Evolutionary conservation across 2,888 invertebrate genomes (phyloP).

Genomic region (Petrolisthes cinctipes): DNA sequence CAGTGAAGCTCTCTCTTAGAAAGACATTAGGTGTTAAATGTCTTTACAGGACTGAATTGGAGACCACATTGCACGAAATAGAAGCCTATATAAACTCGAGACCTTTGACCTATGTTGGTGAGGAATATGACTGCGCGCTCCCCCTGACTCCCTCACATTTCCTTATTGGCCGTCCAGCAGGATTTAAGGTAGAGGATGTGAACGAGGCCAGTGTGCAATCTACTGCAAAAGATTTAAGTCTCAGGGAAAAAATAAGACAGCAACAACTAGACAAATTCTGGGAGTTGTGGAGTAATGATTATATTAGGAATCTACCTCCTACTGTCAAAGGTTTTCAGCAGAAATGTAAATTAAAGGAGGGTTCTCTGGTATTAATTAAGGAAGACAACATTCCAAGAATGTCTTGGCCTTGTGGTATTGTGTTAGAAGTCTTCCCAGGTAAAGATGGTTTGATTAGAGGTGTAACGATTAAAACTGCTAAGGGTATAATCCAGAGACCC

Average conservation of each 20-base stretch:
- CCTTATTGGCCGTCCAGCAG: constrained; percentile 36
- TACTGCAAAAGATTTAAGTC: neutral
- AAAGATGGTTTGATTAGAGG: constrained; percentile 19
- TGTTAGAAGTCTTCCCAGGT: constrained; percentile 20
- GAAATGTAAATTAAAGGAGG: neutral
- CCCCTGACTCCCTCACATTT: constrained; percentile 61
- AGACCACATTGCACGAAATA: constrained; percentile 67
- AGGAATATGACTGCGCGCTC: neutral
- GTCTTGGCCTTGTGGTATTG: too few relatives aligned
- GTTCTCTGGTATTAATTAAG: neutral
- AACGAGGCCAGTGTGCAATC: neutral
- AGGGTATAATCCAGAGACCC: neutral
- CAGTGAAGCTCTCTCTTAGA: too few relatives aligned
- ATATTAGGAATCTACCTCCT: constrained; percentile 19
- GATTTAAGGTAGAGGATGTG: neutral
- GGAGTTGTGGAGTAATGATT: neutral
- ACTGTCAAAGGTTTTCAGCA: neutral
- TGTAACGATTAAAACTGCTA: constrained; percentile 31
- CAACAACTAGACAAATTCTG: neutral
- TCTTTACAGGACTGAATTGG: constrained; percentile 64
- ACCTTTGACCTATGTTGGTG: constrained; percentile 68
- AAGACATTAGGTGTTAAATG: constrained; percentile 68
- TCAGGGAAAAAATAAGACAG: neutral
- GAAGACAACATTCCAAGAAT: constrained; percentile 1
- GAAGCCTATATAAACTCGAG: constrained; percentile 68